A percentile compares a stretch with the other conserved stretches of the same genome.
Conservation (phyloP, 1,140 invertebrate species). For the Diabrotica virgifera region DNA sequence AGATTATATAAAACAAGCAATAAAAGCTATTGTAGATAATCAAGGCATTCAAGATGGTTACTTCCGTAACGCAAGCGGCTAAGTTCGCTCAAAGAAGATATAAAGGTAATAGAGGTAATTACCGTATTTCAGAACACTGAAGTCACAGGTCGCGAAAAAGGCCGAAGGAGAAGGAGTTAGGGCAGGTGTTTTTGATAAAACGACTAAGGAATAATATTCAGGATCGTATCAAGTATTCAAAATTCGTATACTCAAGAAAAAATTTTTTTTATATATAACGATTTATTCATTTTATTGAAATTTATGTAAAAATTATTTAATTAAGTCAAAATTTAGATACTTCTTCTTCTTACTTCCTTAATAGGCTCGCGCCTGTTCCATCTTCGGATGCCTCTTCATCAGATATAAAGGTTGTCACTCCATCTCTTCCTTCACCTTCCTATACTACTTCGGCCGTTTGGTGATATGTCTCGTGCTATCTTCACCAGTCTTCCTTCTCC, state of each 20-base stretch:
- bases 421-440: too few relatives aligned
- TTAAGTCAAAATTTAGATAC: too few relatives aligned
- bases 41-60: slow-evolving; percentile 31
- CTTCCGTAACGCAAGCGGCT: slow-evolving; percentile 24
- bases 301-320: not conserved
- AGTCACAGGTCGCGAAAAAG: slow-evolving; percentile 5
- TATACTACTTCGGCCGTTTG: too few relatives aligned
- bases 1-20: too few relatives aligned
- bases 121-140: slow-evolving; percentile 28
- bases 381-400: too few relatives aligned
- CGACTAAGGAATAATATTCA: not conserved
- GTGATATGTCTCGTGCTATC: too few relatives aligned
- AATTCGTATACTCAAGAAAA: not conserved
- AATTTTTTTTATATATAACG: not conserved
- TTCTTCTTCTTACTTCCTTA: not conserved
- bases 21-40: not conserved
- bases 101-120: slow-evolving; percentile 35
- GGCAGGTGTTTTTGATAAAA: not conserved
- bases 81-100: slow-evolving; percentile 21
- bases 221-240: not conserved
- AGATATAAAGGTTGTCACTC: too few relatives aligned
- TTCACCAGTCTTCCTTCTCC: too few relatives aligned
- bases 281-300: not conserved
- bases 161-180: not conserved
- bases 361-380: too few relatives aligned